These are phyloP conservation scores for Axea sp. DNA, from an alignment of 2,888 invertebrate species.

Conservation along the genomic window DNA sequence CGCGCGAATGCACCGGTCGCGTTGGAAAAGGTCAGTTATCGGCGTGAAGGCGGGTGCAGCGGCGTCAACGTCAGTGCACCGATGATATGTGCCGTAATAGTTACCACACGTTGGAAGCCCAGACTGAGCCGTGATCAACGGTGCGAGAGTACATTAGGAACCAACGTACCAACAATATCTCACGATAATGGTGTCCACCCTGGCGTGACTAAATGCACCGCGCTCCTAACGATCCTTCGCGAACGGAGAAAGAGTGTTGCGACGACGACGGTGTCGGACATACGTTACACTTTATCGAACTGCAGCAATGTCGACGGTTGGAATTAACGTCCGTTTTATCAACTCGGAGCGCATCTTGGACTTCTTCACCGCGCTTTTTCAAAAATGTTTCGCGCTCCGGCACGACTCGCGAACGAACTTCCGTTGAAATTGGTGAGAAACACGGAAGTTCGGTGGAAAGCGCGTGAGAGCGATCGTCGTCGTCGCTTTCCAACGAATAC, in stretches of 20 bases:
- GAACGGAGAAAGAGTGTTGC: constrained; percentile 47
- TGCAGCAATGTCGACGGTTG: constrained; percentile 8
- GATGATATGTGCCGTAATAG: constrained; percentile 63
- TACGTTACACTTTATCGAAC: constrained; percentile 58
- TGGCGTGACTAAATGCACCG: constrained; percentile 64
- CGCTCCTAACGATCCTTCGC: constrained; percentile 65
- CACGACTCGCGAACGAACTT: no score
- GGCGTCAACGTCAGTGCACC: constrained; percentile 41
- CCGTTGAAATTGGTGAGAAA: no score
- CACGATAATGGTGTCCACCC: constrained; percentile 63
- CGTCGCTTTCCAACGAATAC: no score
- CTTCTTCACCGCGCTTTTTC: no score
- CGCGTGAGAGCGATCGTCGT: no score
- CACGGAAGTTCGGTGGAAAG: no score
- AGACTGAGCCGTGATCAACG: constrained; percentile 57
- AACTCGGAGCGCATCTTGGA: neutral
- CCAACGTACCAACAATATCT: constrained; percentile 61
- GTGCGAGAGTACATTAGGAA: constrained; percentile 61
- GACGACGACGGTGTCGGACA: constrained; percentile 40
- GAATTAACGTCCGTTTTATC: constrained; percentile 5
- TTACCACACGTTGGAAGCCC: constrained; percentile 59
- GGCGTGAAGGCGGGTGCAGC: constrained; percentile 39
- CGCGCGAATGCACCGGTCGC: constrained; percentile 17
- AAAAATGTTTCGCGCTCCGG: no score
- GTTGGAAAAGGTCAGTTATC: no score